Evolutionary conservation across 2,113 vertebrate species (phyloP).

Genomic region (Acrocephalus arundinaceus): DNA sequence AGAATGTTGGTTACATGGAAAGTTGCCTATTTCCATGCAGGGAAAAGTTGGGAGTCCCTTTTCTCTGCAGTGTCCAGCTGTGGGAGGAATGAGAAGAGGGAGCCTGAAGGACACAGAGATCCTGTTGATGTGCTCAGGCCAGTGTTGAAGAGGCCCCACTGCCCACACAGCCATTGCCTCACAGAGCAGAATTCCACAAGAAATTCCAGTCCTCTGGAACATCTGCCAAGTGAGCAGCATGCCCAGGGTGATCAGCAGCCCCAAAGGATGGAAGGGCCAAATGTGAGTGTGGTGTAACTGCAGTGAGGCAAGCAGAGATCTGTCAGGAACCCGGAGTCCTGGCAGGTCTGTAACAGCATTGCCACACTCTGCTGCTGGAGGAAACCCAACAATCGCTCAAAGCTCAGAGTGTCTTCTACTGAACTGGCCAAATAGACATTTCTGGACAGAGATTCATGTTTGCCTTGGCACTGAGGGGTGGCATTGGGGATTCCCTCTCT

Average conservation of each 20-base stretch:
- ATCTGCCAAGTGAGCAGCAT: background rate
- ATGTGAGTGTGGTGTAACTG: background rate
- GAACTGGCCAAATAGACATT: background rate
- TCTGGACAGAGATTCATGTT: background rate
- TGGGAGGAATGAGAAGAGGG: background rate
- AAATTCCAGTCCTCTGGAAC: constrained; percentile 29
- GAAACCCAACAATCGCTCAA: background rate
- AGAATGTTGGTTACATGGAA: background rate
- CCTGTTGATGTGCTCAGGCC: background rate
- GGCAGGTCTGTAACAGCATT: background rate
- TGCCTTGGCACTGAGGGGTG: background rate
- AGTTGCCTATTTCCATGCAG: background rate
- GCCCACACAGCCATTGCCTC: constrained; percentile 32
- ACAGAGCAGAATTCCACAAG: background rate
- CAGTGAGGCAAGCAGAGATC: background rate
- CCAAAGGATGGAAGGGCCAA: background rate
- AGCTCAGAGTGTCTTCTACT: background rate
- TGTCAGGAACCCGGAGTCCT: background rate
- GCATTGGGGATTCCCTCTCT: background rate
- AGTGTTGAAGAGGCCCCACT: background rate
- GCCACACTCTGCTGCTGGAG: background rate
- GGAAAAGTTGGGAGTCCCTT: background rate
- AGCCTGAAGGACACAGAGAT: background rate
- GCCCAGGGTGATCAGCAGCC: background rate
- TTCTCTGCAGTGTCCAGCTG: background rate